Evolutionary conservation across 1,140 invertebrate species (phyloP).

Genomic region (Batillaria attramentaria): DNA sequence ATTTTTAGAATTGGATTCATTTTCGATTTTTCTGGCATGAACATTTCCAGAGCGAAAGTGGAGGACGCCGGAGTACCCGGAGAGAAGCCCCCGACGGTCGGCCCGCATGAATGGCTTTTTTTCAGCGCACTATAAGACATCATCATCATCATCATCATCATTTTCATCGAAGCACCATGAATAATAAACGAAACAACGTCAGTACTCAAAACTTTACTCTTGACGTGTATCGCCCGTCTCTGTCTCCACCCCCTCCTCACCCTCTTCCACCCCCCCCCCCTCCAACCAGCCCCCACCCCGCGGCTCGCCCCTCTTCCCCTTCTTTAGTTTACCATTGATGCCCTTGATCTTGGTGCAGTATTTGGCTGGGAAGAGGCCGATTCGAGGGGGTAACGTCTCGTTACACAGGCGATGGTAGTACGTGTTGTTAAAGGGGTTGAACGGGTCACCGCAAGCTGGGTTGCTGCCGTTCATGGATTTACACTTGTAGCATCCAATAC

Average conservation of each 20-base stretch:
- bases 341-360: constrained; percentile 86
- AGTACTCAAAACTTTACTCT: too few relatives aligned
- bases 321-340: constrained; percentile 29
- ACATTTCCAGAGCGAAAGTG: too few relatives aligned
- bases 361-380: constrained; percentile 95
- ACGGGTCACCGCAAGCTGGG: constrained; percentile 92
- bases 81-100: too few relatives aligned
- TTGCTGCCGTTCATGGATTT: constrained; percentile 90
- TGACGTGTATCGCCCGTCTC: too few relatives aligned
- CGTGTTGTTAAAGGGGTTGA: constrained; percentile 78
- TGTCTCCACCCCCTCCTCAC: background rate
- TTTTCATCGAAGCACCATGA: too few relatives aligned
- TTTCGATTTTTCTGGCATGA: too few relatives aligned
- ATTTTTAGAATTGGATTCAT: too few relatives aligned
- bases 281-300: background rate
- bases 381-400: constrained; percentile 90
- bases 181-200: too few relatives aligned
- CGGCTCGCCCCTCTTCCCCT: background rate
- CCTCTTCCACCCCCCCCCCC: background rate
- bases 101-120: too few relatives aligned
- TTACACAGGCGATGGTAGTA: constrained; percentile 78
- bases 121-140: too few relatives aligned
- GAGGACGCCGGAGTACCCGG: too few relatives aligned
- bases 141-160: too few relatives aligned
- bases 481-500: constrained; percentile 96